These are phyloP conservation scores for Yponomeuta evonymella DNA, from an alignment of 2,888 invertebrate species.

Conservation along the genomic window DNA sequence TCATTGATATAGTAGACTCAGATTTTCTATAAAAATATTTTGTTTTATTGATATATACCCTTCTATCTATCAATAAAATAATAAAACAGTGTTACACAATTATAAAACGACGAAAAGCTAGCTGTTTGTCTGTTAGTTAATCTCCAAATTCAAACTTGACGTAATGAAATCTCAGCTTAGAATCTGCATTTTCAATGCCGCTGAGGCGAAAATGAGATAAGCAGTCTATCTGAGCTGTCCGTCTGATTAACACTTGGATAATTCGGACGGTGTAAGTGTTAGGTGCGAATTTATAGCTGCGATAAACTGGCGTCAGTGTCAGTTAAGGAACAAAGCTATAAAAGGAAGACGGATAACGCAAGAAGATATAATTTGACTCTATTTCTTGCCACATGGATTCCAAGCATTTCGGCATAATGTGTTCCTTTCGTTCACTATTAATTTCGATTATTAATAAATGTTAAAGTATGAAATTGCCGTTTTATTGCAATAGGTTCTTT, in stretches of 20 bases:
- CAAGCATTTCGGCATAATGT: too few species aligned
- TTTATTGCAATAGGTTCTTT: too few species aligned
- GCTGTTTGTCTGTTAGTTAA: too few species aligned
- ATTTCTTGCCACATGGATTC: not conserved
- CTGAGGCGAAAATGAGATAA: constrained; percentile 2
- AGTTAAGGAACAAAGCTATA: not conserved
- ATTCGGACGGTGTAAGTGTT: constrained; percentile 6
- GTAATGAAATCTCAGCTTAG: constrained; percentile 17
- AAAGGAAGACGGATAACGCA: not conserved
- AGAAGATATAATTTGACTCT: not conserved
- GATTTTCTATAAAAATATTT: too few species aligned
- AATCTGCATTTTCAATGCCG: constrained; percentile 16
- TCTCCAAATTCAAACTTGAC: constrained; percentile 16
- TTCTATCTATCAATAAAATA: too few species aligned
- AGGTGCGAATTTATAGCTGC: constrained; percentile 12
- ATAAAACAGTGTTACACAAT: too few species aligned
- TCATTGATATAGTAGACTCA: too few species aligned
- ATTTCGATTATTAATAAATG: too few species aligned
- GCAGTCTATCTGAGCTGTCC: not conserved
- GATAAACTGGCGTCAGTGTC: constrained; percentile 8
- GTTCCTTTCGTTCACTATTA: too few species aligned
- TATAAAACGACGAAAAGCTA: too few species aligned
- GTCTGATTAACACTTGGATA: constrained; percentile 10
- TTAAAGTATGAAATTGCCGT: too few species aligned
- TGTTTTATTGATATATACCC: too few species aligned